Conservation (phyloP, 2,113 vertebrate genomes). For the Platichthys flesus region DNA sequence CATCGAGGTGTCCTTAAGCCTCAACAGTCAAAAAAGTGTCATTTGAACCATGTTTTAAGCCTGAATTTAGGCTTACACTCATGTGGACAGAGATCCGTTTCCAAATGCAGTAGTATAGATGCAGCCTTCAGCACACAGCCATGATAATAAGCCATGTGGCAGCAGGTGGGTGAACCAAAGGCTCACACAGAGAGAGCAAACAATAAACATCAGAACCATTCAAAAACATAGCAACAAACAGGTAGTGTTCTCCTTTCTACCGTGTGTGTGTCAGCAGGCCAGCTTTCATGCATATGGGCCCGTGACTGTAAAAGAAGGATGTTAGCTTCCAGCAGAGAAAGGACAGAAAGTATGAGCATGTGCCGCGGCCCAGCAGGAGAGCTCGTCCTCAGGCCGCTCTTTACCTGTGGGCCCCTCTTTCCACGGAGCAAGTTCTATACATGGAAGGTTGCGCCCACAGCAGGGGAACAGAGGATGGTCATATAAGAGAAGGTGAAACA, state of each 20-base stretch:
- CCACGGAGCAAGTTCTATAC: constrained; percentile 47
- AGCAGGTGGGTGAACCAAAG: constrained; percentile 39
- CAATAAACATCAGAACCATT: constrained; percentile 55
- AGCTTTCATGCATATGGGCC: constrained; percentile 29
- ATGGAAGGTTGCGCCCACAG: constrained; percentile 53
- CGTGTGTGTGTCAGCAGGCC: constrained; percentile 12
- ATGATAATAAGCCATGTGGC: neutral
- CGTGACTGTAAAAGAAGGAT: constrained; percentile 29
- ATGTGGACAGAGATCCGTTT: neutral
- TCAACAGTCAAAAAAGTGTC: no score
- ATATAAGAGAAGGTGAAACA: constrained; percentile 72
- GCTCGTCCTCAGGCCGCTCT: constrained; percentile 67
- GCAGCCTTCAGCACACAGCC: neutral
- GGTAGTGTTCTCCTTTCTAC: constrained; percentile 36
- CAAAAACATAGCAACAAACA: constrained; percentile 58
- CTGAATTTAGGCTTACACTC: no score
- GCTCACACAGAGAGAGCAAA: constrained; percentile 56
- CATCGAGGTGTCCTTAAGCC: no score
- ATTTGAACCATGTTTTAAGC: no score
- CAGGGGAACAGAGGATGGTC: constrained; percentile 49
- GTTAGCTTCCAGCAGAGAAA: constrained; percentile 45
- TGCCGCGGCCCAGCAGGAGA: constrained; percentile 51
- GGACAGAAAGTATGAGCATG: constrained; percentile 42
- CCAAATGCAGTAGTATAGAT: neutral
- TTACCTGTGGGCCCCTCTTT: constrained; percentile 61